phyloP scores from a whole-genome alignment of 2,888 invertebrate species.

The Microplitis manilae region DNA sequence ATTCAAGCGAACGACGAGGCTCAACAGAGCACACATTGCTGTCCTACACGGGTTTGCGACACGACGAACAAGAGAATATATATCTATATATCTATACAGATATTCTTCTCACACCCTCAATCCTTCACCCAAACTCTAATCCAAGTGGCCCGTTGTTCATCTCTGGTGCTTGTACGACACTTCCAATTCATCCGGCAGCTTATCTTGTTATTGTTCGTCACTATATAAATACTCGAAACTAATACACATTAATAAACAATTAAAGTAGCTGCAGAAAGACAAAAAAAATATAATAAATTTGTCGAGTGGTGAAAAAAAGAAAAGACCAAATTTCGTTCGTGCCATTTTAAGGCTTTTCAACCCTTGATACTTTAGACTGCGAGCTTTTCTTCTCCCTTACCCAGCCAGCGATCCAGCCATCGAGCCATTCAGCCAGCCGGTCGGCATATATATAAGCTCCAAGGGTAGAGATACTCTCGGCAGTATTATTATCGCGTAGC shows the following conservation, averaged over 20 bases:
- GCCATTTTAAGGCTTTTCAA: constrained; percentile 50
- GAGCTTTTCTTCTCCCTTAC: constrained; percentile 24
- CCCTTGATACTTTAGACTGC: constrained; percentile 45
- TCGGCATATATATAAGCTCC: constrained; percentile 31
- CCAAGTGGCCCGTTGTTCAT: constrained; percentile 42
- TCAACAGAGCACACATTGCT: constrained; percentile 54
- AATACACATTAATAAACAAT: too few species aligned
- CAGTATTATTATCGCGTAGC: background rate
- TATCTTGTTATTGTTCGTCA: too few species aligned
- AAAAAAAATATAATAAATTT: too few species aligned
- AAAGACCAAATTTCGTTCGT: background rate
- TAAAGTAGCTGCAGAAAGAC: too few species aligned
- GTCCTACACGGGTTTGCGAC: constrained; percentile 22
- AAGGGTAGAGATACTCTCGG: constrained; percentile 31
- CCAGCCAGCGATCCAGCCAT: constrained; percentile 29
- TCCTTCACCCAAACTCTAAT: constrained; percentile 39
- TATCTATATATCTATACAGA: background rate
- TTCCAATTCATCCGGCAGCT: constrained; percentile 37
- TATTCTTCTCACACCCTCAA: constrained; percentile 41
- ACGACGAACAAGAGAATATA: background rate
- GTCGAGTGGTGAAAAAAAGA: too few species aligned
- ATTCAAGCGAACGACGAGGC: constrained; percentile 57
- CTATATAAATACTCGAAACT: too few species aligned
- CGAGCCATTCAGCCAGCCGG: constrained; percentile 36
- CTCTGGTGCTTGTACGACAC: constrained; percentile 48